phyloP scores from a whole-genome alignment of 2,888 invertebrate species.

The Parasteatoda lunata region DNA sequence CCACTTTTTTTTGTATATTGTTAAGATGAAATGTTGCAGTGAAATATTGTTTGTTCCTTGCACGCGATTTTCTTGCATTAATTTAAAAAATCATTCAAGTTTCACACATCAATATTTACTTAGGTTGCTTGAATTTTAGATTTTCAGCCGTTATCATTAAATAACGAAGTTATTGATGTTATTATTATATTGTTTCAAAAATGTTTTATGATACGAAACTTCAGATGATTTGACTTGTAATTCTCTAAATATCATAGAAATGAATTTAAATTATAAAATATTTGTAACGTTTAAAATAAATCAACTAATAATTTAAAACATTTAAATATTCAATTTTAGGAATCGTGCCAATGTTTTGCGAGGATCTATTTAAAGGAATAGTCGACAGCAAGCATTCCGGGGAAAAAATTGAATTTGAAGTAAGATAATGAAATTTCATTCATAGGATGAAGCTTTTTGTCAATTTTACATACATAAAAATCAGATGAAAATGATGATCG shows the following conservation, averaged over 20 bases:
- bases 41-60: too few relatives aligned
- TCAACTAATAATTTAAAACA: neutral
- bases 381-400: constrained; percentile 73
- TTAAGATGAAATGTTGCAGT: too few relatives aligned
- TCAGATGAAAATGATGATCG: too few relatives aligned
- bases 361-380: constrained; percentile 77
- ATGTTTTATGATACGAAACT: neutral
- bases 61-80: too few relatives aligned
- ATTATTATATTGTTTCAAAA: neutral
- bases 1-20: too few relatives aligned
- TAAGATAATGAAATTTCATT: constrained; percentile 7
- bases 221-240: neutral
- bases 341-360: constrained; percentile 78
- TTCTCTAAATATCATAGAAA: neutral
- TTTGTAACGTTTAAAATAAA: neutral
- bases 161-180: neutral
- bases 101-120: too few relatives aligned
- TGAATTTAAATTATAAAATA: neutral
- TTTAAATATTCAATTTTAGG: constrained; percentile 73
- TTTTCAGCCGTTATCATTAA: too few relatives aligned
- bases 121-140: too few relatives aligned
- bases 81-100: too few relatives aligned
- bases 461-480: too few relatives aligned
- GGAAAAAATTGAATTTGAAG: constrained; percentile 61
- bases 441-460: too few relatives aligned